Percentiles rank a stretch among this genome's conserved stretches.
These are phyloP conservation scores for Scophthalmus maximus DNA, from an alignment of 2,113 vertebrate species.

Conservation along the genomic window DNA sequence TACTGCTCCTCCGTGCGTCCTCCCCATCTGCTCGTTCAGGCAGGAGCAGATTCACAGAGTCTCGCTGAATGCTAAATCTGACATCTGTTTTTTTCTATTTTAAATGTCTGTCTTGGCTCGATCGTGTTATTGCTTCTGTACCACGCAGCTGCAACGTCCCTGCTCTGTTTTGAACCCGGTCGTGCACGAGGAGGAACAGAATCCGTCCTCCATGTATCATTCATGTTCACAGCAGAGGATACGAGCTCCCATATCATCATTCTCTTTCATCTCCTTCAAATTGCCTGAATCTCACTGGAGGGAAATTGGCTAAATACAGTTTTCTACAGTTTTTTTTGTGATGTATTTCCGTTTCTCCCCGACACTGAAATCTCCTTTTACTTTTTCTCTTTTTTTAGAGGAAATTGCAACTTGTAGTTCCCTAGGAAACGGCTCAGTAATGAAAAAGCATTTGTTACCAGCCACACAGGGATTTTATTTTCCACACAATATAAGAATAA, in stretches of 20 bases:
- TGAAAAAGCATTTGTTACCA: slow-evolving; percentile 43
- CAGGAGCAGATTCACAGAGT: slow-evolving; percentile 47
- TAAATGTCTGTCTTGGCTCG: slow-evolving; percentile 37
- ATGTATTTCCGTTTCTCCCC: slow-evolving; percentile 32
- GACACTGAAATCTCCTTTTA: slow-evolving; percentile 13
- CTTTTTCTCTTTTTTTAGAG: no score
- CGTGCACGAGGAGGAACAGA: slow-evolving; percentile 18
- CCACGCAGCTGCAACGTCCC: slow-evolving; percentile 42
- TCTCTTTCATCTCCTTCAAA: slow-evolving; percentile 48
- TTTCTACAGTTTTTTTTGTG: slow-evolving; percentile 41
- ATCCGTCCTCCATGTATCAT: slow-evolving; percentile 42
- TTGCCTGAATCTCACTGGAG: slow-evolving; percentile 40
- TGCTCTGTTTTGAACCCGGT: slow-evolving; percentile 16
- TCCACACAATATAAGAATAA: slow-evolving; percentile 37
- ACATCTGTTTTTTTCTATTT: slow-evolving; percentile 17
- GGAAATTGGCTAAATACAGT: slow-evolving; percentile 35
- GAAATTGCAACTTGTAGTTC: slow-evolving; percentile 32
- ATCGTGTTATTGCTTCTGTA: slow-evolving; percentile 24
- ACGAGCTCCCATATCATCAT: slow-evolving; percentile 43
- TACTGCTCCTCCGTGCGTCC: slow-evolving; percentile 23
- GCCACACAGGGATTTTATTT: slow-evolving; percentile 45
- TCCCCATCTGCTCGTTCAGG: slow-evolving; percentile 62
- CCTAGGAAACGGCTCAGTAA: slow-evolving; percentile 38
- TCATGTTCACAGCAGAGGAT: slow-evolving; percentile 53
- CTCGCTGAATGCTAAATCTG: slow-evolving; percentile 62